Evolutionary conservation across 2,888 invertebrate genomes (phyloP).

Genomic region (Drosophila testacea): DNA sequence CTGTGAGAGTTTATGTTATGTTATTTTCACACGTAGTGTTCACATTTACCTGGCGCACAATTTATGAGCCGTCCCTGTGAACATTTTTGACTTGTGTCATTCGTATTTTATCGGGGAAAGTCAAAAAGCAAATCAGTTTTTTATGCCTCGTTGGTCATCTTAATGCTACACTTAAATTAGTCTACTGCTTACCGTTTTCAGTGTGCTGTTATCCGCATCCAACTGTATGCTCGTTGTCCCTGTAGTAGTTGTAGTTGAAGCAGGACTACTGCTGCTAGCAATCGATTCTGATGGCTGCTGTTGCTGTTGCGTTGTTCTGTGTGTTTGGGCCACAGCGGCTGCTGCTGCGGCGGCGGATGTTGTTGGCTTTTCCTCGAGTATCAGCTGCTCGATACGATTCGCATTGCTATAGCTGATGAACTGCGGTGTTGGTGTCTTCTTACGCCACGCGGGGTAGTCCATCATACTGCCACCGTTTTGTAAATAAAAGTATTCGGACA

Average conservation of each 20-base stretch:
- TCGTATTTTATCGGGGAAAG: no score
- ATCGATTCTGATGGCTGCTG: constrained; percentile 35
- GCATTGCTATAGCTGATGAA: constrained; percentile 91
- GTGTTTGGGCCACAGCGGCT: constrained; percentile 52
- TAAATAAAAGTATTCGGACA: constrained; percentile 94
- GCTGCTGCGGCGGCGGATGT: constrained; percentile 67
- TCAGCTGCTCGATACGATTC: constrained; percentile 88
- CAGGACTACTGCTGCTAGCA: constrained; percentile 31
- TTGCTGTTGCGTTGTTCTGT: constrained; percentile 49
- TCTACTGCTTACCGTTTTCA: constrained; percentile 58
- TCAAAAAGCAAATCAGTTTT: no score
- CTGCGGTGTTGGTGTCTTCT: constrained; percentile 91
- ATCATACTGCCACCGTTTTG: constrained; percentile 95
- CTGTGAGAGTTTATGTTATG: no score
- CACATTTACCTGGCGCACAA: no score
- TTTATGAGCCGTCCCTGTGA: no score
- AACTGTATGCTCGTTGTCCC: constrained; percentile 48
- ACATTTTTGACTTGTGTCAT: no score
- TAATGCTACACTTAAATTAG: background rate
- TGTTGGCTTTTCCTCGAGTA: constrained; percentile 82
- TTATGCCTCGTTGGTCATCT: no score
- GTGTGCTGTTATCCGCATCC: constrained; percentile 55
- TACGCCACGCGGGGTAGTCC: constrained; percentile 94
- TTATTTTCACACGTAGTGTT: no score
- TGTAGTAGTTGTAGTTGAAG: constrained; percentile 51